phyloP scores from a whole-genome alignment of 2,888 invertebrate genomes.

The Nephrotoma appendiculata region DNA sequence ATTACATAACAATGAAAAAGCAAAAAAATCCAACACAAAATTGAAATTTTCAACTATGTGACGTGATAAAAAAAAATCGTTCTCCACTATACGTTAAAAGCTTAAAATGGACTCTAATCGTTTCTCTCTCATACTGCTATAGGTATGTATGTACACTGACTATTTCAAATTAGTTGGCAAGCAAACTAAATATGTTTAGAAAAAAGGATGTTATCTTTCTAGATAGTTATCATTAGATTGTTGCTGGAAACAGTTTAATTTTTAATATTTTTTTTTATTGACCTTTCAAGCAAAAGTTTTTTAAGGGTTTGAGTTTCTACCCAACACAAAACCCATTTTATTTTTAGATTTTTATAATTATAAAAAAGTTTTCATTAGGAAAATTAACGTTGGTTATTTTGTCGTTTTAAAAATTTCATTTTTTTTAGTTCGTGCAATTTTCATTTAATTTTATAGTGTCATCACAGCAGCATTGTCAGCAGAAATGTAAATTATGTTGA shows the following conservation, averaged over 20 bases:
- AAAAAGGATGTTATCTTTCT: not conserved
- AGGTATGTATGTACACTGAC: not conserved
- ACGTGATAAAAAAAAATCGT: not conserved
- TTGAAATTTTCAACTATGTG: not conserved
- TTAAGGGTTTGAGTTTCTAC: not conserved
- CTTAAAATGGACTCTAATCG: not conserved
- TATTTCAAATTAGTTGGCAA: not conserved
- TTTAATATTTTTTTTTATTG: not conserved
- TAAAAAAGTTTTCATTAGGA: not conserved
- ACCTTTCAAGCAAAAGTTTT: not conserved
- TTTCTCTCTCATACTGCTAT: not conserved
- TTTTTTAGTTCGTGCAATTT: not conserved
- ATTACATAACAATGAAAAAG: too few relatives aligned
- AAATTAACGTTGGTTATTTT: not conserved
- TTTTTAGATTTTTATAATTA: not conserved
- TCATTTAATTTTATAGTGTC: not conserved
- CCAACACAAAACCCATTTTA: not conserved
- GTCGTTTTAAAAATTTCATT: not conserved
- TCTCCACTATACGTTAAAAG: not conserved
- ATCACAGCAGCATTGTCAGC: not conserved
- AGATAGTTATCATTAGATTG: not conserved
- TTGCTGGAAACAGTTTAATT: not conserved
- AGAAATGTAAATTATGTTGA: not conserved
- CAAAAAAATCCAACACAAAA: not conserved
- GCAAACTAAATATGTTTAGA: not conserved